Percentiles rank a stretch among this genome's conserved stretches.
Evolutionary conservation across 2,113 vertebrate species (phyloP).

Genomic region (Boulengeromyrus knoepffleri): DNA sequence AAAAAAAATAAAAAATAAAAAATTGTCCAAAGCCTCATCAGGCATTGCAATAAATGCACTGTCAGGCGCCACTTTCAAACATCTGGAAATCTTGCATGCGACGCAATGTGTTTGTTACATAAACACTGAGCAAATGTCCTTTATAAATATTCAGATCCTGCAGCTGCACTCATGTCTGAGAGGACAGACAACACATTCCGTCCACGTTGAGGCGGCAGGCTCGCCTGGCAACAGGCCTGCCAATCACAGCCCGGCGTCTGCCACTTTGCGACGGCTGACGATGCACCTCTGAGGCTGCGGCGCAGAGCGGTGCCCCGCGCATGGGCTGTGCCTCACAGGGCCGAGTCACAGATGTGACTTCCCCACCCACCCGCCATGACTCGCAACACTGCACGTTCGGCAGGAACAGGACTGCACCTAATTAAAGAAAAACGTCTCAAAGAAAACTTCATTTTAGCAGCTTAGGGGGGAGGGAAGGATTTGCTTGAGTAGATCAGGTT

Average conservation of each 20-base stretch:
- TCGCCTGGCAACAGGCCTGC: constrained; percentile 23
- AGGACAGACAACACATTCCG: constrained; percentile 18
- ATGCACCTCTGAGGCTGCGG: neutral
- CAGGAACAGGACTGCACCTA: neutral
- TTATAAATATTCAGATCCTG: constrained; percentile 27
- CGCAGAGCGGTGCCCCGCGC: neutral
- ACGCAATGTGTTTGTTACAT: neutral
- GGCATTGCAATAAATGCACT: neutral
- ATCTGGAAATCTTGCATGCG: neutral
- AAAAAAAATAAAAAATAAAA: neutral
- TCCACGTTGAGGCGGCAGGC: constrained; percentile 15
- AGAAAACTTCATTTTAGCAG: neutral
- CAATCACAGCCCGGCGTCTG: constrained; percentile 11
- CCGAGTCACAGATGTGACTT: neutral
- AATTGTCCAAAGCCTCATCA: neutral
- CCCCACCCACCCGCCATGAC: neutral
- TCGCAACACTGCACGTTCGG: neutral
- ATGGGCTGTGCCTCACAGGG: neutral
- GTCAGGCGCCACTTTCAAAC: neutral
- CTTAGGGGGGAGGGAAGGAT: neutral
- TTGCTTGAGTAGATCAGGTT: neutral
- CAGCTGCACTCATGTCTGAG: constrained; percentile 19
- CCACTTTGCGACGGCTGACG: neutral
- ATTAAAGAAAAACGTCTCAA: neutral
- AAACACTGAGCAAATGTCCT: constrained; percentile 20